Conservation (phyloP, 2,888 invertebrate species). For the Perdita meconis region DNA sequence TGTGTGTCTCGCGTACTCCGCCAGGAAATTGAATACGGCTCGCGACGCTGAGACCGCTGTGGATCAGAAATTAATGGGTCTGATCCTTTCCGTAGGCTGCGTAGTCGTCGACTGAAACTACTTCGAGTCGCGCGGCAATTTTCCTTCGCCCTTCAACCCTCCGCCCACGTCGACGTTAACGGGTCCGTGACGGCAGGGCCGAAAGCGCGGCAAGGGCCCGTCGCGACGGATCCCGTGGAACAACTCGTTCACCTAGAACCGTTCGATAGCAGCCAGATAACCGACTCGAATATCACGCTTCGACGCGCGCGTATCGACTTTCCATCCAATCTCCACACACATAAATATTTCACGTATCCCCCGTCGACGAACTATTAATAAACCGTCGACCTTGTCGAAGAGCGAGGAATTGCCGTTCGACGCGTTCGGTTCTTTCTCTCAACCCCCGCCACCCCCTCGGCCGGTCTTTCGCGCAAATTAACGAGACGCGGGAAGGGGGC, state of each 20-base stretch:
- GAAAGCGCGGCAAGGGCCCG: background rate
- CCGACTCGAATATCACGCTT: constrained; percentile 3
- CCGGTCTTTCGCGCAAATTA: constrained; percentile 30
- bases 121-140: too few species aligned
- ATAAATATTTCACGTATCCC: constrained; percentile 36
- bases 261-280: constrained; percentile 16
- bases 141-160: too few species aligned
- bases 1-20: too few species aligned
- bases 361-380: constrained; percentile 33
- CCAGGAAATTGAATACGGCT: too few species aligned
- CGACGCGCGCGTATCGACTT: constrained; percentile 26
- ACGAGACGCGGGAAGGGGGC: constrained; percentile 7
- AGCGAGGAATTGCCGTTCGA: background rate
- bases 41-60: too few species aligned
- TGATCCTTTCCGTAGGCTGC: too few species aligned
- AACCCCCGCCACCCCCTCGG: background rate
- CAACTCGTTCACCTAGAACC: background rate
- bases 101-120: too few species aligned
- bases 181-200: background rate
- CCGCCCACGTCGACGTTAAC: background rate
- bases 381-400: constrained; percentile 39
- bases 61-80: too few species aligned
- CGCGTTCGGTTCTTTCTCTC: background rate
- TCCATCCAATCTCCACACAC: constrained; percentile 12
- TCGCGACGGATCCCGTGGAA: background rate